Evolutionary conservation across 2,797 vertebrate genomes (phyloP).

Genomic region (Cossypha polioptera): DNA sequence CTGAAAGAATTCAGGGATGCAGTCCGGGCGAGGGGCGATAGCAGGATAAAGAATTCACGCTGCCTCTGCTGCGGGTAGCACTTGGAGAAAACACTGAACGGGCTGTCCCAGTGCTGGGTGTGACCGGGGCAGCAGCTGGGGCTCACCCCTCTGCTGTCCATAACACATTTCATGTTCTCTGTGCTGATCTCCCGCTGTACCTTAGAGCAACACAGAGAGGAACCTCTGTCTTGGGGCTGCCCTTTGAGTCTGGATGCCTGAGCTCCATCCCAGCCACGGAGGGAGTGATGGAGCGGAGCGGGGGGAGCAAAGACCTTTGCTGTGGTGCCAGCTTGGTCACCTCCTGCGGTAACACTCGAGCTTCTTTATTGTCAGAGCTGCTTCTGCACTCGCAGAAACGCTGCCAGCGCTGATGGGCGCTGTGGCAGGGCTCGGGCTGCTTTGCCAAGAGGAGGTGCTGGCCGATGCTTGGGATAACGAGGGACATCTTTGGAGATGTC

Average conservation of each 20-base stretch:
- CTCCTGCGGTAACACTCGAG: neutral
- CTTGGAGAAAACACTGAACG: accelerated
- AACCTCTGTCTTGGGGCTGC: neutral
- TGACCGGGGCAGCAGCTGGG: neutral
- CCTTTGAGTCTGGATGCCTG: neutral
- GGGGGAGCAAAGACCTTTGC: neutral
- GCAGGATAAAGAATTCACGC: neutral
- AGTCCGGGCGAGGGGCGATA: neutral
- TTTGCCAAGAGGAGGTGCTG: neutral
- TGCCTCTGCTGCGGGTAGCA: neutral
- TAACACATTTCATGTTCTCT: accelerated
- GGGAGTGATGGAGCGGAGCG: neutral
- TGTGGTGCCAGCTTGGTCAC: accelerated
- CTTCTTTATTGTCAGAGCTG: neutral
- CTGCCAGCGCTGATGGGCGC: neutral
- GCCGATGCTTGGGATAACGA: neutral
- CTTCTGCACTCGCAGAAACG: accelerated
- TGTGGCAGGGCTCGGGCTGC: neutral
- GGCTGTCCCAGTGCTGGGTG: neutral
- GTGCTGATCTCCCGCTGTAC: accelerated
- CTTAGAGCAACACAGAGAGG: neutral
- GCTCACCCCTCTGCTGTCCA: neutral
- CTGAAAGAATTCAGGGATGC: neutral
- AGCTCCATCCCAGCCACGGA: neutral
- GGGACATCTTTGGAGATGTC: neutral